Conservation (phyloP, 2,888 invertebrate genomes). For the Micoletzkya japonica region DNA sequence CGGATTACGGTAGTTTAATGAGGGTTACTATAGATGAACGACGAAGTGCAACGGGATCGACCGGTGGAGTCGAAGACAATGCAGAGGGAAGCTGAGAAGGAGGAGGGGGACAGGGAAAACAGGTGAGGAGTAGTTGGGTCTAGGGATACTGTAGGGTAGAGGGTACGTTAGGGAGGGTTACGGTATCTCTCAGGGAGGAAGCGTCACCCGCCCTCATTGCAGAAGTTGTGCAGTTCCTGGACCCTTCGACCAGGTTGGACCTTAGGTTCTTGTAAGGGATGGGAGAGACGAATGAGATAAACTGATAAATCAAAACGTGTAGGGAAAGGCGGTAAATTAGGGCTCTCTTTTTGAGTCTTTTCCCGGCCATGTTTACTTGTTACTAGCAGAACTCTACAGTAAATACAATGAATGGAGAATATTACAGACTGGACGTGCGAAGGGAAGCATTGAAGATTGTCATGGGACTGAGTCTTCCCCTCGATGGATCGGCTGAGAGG, state of each 20-base stretch:
- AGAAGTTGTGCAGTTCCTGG: slow-evolving; percentile 19
- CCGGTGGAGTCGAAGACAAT: slow-evolving; percentile 19
- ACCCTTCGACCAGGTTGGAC: slow-evolving; percentile 20
- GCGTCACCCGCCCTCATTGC: slow-evolving; percentile 14
- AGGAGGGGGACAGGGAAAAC: slow-evolving; percentile 19
- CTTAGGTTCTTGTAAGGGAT: too few species aligned
- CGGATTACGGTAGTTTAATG: not conserved
- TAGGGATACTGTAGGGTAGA: too few species aligned
- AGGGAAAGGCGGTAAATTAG: too few species aligned
- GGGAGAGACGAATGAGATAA: too few species aligned
- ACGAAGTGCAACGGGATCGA: slow-evolving; percentile 12
- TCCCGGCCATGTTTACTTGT: too few species aligned
- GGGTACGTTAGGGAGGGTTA: too few species aligned
- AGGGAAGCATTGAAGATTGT: slow-evolving; percentile 45
- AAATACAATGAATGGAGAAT: not conserved
- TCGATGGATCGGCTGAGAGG: slow-evolving; percentile 47
- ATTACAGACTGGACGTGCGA: slow-evolving; percentile 37
- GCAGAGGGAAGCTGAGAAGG: slow-evolving; percentile 10
- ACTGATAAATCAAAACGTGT: too few species aligned
- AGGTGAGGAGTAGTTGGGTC: slow-evolving; percentile 8
- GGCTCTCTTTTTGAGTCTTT: too few species aligned
- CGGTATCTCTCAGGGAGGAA: slow-evolving; percentile 15
- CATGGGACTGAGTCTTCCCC: slow-evolving; percentile 36
- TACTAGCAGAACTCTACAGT: too few species aligned
- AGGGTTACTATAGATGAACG: slow-evolving; percentile 12